Percentiles rank a stretch among this genome's conserved stretches.
Conservation (phyloP, 2,113 vertebrate genomes). For the Leptosomus discolor region DNA sequence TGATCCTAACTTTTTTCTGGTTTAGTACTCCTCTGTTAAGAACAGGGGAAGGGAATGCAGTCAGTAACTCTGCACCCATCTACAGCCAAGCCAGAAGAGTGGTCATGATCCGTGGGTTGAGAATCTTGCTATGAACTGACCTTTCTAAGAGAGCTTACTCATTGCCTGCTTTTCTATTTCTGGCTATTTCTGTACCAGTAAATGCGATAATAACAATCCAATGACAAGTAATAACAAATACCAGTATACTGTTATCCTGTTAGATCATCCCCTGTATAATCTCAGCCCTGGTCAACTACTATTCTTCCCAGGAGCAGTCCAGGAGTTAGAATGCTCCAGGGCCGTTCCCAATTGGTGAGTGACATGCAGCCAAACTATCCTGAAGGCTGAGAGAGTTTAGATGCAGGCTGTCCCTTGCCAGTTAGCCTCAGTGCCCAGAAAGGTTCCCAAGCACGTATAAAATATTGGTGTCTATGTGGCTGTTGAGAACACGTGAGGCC, state of each 20-base stretch:
- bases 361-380: background rate
- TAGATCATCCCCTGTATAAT: background rate
- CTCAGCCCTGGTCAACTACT: background rate
- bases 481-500: background rate
- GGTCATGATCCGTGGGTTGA: background rate
- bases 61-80: background rate
- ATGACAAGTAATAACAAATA: background rate
- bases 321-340: background rate
- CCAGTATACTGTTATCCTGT: background rate
- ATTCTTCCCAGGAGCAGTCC: background rate
- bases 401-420: background rate
- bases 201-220: background rate
- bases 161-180: background rate
- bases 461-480: background rate
- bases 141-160: background rate
- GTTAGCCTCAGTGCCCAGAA: background rate
- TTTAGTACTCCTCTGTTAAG: background rate
- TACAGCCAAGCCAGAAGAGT: background rate
- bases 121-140: background rate
- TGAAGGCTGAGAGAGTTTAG: background rate
- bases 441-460: background rate
- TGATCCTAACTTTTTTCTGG: background rate
- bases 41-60: background rate
- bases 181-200: background rate
- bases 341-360: background rate